Conservation (phyloP, 2,113 vertebrate genomes). For the Microcebus murinus region DNA sequence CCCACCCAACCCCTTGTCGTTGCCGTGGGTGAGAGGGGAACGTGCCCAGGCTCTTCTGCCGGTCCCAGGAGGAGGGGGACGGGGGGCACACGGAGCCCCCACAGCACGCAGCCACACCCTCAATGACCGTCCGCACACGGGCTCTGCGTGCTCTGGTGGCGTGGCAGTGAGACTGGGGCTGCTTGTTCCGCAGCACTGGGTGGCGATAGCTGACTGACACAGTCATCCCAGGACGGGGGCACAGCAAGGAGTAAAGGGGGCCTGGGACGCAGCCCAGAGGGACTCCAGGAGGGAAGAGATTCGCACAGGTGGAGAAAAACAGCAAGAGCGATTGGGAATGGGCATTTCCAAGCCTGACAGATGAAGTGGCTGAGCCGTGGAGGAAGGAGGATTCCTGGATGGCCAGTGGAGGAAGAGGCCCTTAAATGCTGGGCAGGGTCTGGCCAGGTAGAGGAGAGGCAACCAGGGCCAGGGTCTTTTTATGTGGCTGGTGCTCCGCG, state of each 20-base stretch:
- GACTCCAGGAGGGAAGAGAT: background rate
- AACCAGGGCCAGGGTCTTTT: background rate
- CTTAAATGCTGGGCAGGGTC: background rate
- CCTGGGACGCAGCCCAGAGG: background rate
- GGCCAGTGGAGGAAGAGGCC: background rate
- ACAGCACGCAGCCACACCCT: background rate
- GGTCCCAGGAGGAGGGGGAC: background rate
- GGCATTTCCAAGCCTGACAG: no score
- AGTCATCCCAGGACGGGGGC: no score
- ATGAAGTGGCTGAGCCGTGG: background rate
- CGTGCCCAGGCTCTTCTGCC: rapidly evolving
- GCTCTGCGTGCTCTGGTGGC: rapidly evolving
- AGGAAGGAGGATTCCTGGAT: background rate
- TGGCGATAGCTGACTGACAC: background rate
- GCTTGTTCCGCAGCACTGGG: background rate
- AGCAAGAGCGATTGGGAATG: no score
- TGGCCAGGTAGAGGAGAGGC: background rate
- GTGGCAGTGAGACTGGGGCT: background rate
- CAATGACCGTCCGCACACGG: rapidly evolving
- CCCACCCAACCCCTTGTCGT: background rate
- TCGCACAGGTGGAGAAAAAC: background rate
- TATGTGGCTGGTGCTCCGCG: no score
- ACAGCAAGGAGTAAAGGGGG: background rate
- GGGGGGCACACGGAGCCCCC: background rate
- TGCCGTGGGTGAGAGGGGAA: background rate